These are phyloP conservation scores for Mimachlamys varia DNA, from an alignment of 2,888 invertebrate species.

Conservation along the genomic window DNA sequence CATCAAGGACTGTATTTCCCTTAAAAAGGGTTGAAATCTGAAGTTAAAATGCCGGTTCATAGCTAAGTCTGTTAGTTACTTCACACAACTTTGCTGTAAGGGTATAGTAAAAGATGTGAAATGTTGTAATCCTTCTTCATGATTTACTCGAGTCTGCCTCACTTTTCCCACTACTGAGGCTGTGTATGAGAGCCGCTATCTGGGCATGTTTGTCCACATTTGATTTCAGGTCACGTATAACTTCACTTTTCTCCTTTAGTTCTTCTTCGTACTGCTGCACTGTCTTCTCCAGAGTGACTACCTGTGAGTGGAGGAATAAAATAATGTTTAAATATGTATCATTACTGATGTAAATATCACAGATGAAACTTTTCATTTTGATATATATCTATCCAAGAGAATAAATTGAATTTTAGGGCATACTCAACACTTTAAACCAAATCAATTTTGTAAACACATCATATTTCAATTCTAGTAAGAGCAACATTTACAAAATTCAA, in stretches of 20 bases:
- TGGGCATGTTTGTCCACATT: conserved; percentile 77
- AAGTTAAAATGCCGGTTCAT: too few species aligned
- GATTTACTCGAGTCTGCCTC: not conserved
- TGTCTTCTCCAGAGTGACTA: conserved; percentile 71
- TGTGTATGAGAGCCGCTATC: conserved; percentile 78
- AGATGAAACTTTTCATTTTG: too few species aligned
- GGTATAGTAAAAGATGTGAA: too few species aligned
- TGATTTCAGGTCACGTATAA: conserved; percentile 61
- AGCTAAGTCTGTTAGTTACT: too few species aligned
- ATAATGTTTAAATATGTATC: not conserved
- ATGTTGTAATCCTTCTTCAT: not conserved
- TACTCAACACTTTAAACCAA: not conserved
- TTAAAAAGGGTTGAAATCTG: too few species aligned
- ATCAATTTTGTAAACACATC: not conserved
- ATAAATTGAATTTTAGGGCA: too few species aligned
- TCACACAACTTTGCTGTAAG: too few species aligned
- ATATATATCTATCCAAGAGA: too few species aligned
- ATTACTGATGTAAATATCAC: not conserved
- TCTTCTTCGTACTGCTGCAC: conserved; percentile 72
- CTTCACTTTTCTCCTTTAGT: conserved; percentile 63
- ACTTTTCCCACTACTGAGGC: conserved; percentile 71
- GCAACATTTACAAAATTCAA: too few species aligned
- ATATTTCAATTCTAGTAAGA: too few species aligned
- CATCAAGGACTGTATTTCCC: too few species aligned
- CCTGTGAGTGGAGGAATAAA: conserved; percentile 59